Evolutionary conservation across 92 coral and sea anemone genomes (phyloP).

Genomic region (Montipora capitata): DNA sequence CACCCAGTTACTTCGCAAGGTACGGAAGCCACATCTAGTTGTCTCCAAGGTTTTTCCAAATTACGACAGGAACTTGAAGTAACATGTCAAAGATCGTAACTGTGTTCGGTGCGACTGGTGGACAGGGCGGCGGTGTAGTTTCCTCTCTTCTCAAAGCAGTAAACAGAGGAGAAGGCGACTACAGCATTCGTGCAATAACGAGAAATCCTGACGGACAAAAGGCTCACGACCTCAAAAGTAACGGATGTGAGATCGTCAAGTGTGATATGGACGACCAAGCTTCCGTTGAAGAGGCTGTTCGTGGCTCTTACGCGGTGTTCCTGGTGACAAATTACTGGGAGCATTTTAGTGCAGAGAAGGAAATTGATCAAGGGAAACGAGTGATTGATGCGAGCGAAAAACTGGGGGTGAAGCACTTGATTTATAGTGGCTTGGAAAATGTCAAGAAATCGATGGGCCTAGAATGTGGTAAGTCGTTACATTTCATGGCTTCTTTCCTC

Average conservation of each 20-base stretch:
- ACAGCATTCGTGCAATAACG: constrained; percentile 77
- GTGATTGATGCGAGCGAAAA: constrained; percentile 74
- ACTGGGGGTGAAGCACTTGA: constrained; percentile 80
- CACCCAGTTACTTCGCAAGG: not conserved
- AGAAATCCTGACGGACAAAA: constrained; percentile 71
- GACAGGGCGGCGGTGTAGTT: constrained; percentile 85
- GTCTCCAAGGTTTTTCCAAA: not conserved
- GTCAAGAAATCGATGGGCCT: constrained; percentile 79
- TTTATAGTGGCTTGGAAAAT: constrained; percentile 88
- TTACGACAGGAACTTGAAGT: no score
- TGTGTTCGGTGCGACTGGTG: constrained; percentile 86
- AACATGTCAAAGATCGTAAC: constrained; percentile 67
- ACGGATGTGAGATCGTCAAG: constrained; percentile 77
- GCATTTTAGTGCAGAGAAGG: constrained; percentile 77
- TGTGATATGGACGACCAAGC: constrained; percentile 78
- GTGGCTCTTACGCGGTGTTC: constrained; percentile 81
- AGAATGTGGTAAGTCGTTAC: constrained; percentile 73
- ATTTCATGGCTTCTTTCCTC: not conserved
- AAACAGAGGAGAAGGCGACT: constrained; percentile 27
- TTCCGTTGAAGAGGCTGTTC: constrained; percentile 70
- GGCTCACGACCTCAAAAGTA: constrained; percentile 69
- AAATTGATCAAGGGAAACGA: constrained; percentile 84
- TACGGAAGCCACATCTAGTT: not conserved
- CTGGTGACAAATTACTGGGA: constrained; percentile 91
- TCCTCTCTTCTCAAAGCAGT: constrained; percentile 44